Percentiles rank a stretch among this genome's conserved stretches.
phyloP scores from a whole-genome alignment of 2,797 vertebrate genomes.

The Anguilla megastoma region DNA sequence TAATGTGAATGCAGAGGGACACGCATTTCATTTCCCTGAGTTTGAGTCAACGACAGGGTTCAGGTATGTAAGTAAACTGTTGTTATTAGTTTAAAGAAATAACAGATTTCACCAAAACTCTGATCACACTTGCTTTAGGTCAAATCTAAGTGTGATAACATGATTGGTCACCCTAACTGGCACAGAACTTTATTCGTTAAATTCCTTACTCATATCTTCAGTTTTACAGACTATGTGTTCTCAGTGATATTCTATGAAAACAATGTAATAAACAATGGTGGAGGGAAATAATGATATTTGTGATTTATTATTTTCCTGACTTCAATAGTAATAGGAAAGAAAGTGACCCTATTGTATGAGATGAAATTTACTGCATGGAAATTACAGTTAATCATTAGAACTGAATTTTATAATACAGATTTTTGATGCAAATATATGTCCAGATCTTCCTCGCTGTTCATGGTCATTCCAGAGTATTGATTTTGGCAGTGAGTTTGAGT shows the following conservation, averaged over 20 bases:
- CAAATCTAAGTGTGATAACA: background rate
- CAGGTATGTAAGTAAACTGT: constrained; percentile 57
- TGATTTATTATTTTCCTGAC: background rate
- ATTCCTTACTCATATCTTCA: background rate
- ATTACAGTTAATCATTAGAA: background rate
- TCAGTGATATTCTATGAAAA: background rate
- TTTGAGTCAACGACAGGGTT: constrained; percentile 27
- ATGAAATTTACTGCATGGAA: background rate
- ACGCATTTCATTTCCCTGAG: background rate
- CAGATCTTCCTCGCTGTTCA: background rate
- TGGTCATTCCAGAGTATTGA: background rate
- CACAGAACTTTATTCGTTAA: background rate
- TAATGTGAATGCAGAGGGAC: constrained; percentile 44
- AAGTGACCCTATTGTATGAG: background rate
- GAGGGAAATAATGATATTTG: background rate
- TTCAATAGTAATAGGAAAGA: background rate
- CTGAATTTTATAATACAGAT: background rate
- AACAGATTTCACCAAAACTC: background rate
- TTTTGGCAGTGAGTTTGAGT: background rate
- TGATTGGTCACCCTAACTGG: background rate
- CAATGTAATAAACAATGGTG: background rate
- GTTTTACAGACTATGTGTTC: background rate
- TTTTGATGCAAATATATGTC: background rate
- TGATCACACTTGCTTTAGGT: background rate
- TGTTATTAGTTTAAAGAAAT: background rate